Evolutionary conservation across 2,888 invertebrate genomes (phyloP).

Genomic region (Temnothorax rugatulus): DNA sequence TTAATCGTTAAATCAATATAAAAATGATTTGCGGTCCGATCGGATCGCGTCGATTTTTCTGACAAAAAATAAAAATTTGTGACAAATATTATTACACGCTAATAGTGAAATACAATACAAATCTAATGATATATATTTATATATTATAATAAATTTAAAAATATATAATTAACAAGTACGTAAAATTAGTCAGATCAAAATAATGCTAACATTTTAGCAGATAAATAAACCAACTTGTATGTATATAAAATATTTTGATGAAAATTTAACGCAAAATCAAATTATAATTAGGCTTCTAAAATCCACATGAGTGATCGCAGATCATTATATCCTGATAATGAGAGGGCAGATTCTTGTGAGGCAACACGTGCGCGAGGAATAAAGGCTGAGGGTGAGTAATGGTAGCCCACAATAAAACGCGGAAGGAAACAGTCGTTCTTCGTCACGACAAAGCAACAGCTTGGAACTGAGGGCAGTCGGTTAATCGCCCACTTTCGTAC

Average conservation of each 20-base stretch:
- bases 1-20: constrained; percentile 52
- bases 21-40: background rate
- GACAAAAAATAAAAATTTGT: background rate
- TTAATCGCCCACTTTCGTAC: constrained; percentile 70
- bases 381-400: constrained; percentile 30
- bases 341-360: constrained; percentile 9
- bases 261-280: background rate
- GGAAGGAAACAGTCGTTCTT: constrained; percentile 74
- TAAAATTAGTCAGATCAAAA: background rate
- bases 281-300: constrained; percentile 13
- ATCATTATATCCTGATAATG: constrained; percentile 12
- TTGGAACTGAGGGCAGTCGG: constrained; percentile 73
- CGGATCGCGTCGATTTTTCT: background rate
- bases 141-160: background rate
- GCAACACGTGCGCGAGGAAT: constrained; percentile 30
- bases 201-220: background rate
- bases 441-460: constrained; percentile 74
- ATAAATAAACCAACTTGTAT: background rate
- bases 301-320: background rate
- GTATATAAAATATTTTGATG: constrained; percentile 9
- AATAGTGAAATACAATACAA: background rate
- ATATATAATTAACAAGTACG: background rate
- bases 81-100: background rate
- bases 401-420: constrained; percentile 56
- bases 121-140: background rate